A percentile compares a stretch with the other conserved stretches of the same genome.
Evolutionary conservation across 1,140 invertebrate genomes (phyloP).

Genomic region (Cotesia typhae): DNA sequence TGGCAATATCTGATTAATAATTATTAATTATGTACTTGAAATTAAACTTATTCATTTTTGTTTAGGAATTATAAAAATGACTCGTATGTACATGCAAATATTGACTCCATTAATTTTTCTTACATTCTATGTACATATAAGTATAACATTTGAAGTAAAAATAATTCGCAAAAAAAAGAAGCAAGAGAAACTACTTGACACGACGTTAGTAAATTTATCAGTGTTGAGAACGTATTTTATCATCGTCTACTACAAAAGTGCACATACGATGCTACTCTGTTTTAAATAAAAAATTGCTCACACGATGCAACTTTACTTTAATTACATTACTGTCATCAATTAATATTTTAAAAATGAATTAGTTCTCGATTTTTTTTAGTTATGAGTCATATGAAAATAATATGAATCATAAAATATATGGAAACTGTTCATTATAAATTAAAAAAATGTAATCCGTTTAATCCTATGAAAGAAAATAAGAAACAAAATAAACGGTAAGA

Average conservation of each 20-base stretch:
- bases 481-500: too few species aligned
- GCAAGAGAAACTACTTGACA: constrained; percentile 24
- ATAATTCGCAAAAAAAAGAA: constrained; percentile 34
- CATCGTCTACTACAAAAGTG: constrained; percentile 32
- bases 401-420: too few species aligned
- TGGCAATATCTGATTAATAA: background rate
- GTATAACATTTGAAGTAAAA: constrained; percentile 41
- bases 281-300: background rate
- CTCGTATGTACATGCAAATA: background rate
- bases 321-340: constrained; percentile 1
- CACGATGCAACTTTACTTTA: constrained; percentile 6
- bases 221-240: constrained; percentile 30
- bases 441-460: too few species aligned
- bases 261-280: constrained; percentile 15
- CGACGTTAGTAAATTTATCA: constrained; percentile 37
- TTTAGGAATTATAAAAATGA: background rate
- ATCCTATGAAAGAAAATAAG: too few species aligned
- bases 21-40: background rate
- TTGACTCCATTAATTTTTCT: too few species aligned
- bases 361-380: too few species aligned
- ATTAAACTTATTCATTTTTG: too few species aligned
- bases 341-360: background rate
- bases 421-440: too few species aligned
- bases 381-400: too few species aligned
- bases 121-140: constrained; percentile 19